Conservation (phyloP, 2,888 invertebrate species). For the Chymomyza caudatula region DNA sequence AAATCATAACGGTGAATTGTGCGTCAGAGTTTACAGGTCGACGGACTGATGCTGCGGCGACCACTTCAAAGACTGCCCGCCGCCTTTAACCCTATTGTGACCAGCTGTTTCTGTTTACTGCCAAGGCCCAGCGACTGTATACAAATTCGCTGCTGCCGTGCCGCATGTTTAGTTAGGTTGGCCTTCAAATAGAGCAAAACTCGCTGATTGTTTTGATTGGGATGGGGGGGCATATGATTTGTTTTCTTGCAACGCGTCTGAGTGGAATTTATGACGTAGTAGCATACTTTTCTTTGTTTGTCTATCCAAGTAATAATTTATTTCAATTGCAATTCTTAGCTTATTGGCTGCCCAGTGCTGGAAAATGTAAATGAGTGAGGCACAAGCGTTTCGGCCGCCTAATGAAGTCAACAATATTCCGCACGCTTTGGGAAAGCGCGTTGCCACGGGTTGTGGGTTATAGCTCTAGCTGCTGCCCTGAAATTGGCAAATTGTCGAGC, state of each 20-base stretch:
- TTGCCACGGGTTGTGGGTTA: background rate
- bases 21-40: no score
- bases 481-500: constrained; percentile 16
- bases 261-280: background rate
- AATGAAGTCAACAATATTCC: no score
- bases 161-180: constrained; percentile 40
- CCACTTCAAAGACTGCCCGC: background rate
- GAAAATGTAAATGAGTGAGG: constrained; percentile 6
- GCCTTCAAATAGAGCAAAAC: constrained; percentile 22
- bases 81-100: constrained; percentile 28
- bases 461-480: no score
- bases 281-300: background rate
- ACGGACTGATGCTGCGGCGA: background rate
- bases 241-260: no score
- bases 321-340: constrained; percentile 21
- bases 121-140: constrained; percentile 18
- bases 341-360: background rate
- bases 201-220: background rate
- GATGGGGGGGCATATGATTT: background rate
- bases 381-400: no score
- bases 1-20: no score
- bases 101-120: constrained; percentile 37
- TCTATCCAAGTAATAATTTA: constrained; percentile 44
- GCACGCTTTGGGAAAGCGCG: background rate
- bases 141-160: constrained; percentile 20